A percentile compares a stretch with the other conserved stretches of the same genome.
phyloP scores from a whole-genome alignment of 1,140 invertebrate genomes.

The Chrysopa pallens region DNA sequence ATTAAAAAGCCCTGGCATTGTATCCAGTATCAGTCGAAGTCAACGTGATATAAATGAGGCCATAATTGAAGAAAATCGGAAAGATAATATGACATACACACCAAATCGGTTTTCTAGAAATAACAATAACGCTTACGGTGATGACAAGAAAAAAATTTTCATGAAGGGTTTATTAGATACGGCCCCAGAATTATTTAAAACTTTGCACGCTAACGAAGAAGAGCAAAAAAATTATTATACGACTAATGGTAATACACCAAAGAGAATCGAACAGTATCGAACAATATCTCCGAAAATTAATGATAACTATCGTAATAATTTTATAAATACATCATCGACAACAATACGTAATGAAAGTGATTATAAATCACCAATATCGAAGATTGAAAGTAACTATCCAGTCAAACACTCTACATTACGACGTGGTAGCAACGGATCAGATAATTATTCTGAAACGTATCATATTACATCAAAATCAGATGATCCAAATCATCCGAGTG shows the following conservation, averaged over 20 bases:
- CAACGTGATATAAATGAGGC: slow-evolving; percentile 37
- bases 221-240: slow-evolving; percentile 8
- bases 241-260: slow-evolving; percentile 19
- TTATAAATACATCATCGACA: slow-evolving; percentile 16
- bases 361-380: slow-evolving; percentile 12
- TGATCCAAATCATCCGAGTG: slow-evolving; percentile 37
- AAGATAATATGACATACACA: slow-evolving; percentile 6
- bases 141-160: slow-evolving; percentile 48
- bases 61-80: slow-evolving; percentile 1
- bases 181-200: slow-evolving; percentile 55
- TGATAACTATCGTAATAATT: slow-evolving; percentile 2
- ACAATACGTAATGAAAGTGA: slow-evolving; percentile 16
- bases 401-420: slow-evolving; percentile 23
- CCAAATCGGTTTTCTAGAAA: slow-evolving; percentile 14
- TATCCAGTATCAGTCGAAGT: slow-evolving; percentile 65
- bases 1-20: slow-evolving; percentile 64
- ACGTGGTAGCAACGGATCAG: slow-evolving; percentile 38
- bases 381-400: slow-evolving; percentile 11
- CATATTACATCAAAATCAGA: slow-evolving; percentile 42
- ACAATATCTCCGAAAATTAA: slow-evolving; percentile 12
- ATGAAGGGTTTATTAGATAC: slow-evolving; percentile 49
- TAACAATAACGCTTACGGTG: slow-evolving; percentile 27
- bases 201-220: slow-evolving; percentile 41
- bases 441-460: slow-evolving; percentile 50
- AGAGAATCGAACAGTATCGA: slow-evolving; percentile 4